Evolutionary conservation across 2,888 invertebrate genomes (phyloP).

Genomic region (Lacanobia wlatinum): DNA sequence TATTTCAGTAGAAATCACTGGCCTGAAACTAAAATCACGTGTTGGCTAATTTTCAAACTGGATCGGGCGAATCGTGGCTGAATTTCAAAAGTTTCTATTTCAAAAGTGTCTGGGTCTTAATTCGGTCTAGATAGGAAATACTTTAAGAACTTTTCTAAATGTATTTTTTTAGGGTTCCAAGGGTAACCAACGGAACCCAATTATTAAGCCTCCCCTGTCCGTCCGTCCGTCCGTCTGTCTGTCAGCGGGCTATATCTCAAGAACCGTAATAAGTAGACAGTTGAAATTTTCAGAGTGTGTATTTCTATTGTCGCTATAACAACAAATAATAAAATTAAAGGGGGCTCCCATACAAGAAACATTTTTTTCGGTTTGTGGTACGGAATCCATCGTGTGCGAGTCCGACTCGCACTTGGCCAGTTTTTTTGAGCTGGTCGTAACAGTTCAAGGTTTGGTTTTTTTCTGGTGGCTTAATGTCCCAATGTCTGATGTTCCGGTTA

Average conservation of each 20-base stretch:
- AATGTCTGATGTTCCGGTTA: conserved; percentile 45
- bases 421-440: not conserved
- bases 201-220: no score
- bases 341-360: no score
- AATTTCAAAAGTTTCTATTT: conserved; percentile 38
- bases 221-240: no score
- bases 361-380: no score
- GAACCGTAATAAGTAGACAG: no score
- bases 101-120: conserved; percentile 36
- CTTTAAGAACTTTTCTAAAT: not conserved
- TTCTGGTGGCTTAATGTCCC: conserved; percentile 17
- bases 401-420: no score
- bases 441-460: conserved; percentile 52
- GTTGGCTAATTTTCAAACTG: conserved; percentile 33
- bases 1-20: conserved; percentile 29
- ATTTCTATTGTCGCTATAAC: no score
- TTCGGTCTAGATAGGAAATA: conserved; percentile 9
- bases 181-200: no score
- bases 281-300: no score
- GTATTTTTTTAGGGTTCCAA: conserved; percentile 3
- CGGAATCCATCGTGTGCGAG: no score
- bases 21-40: conserved; percentile 14
- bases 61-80: conserved; percentile 25
- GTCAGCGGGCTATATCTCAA: no score
- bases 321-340: no score